Percentiles rank a stretch among this genome's conserved stretches.
These are phyloP conservation scores for Labeo catla DNA, from an alignment of 2,113 vertebrate species.

Conservation along the genomic window DNA sequence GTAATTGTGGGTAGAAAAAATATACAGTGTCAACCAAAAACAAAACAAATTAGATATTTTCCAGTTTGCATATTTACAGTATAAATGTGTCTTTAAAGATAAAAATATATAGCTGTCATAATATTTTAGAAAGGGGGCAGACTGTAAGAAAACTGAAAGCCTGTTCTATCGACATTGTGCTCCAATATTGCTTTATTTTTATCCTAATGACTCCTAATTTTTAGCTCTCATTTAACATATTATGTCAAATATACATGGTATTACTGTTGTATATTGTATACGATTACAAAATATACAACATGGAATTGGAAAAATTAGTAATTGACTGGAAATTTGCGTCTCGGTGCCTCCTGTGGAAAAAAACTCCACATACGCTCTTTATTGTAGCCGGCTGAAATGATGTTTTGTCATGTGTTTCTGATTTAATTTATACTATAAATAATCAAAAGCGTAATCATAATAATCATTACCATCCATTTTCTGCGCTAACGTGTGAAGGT, in stretches of 20 bases:
- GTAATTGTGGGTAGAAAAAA: neutral
- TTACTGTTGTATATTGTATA: neutral
- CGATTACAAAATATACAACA: neutral
- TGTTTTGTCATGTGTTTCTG: conserved; percentile 9
- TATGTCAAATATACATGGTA: neutral
- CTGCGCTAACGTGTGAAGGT: neutral
- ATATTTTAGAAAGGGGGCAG: neutral
- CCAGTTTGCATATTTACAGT: neutral
- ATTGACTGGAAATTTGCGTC: neutral
- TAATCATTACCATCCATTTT: conserved; percentile 16
- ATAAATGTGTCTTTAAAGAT: neutral
- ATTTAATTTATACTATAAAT: conserved; percentile 18
- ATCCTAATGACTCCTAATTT: neutral
- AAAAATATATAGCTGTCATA: neutral
- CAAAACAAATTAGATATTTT: neutral
- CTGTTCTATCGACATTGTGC: neutral
- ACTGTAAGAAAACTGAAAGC: neutral
- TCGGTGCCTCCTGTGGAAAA: neutral
- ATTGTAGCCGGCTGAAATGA: neutral
- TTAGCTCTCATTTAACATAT: neutral
- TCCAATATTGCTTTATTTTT: neutral
- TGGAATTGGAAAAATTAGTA: neutral
- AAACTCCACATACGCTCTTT: neutral
- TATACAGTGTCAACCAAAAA: neutral
- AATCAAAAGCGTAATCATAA: neutral